Percentiles rank a stretch among this genome's conserved stretches.
Evolutionary conservation across 2,113 vertebrate species (phyloP).

Genomic region (Regulus satrapa): DNA sequence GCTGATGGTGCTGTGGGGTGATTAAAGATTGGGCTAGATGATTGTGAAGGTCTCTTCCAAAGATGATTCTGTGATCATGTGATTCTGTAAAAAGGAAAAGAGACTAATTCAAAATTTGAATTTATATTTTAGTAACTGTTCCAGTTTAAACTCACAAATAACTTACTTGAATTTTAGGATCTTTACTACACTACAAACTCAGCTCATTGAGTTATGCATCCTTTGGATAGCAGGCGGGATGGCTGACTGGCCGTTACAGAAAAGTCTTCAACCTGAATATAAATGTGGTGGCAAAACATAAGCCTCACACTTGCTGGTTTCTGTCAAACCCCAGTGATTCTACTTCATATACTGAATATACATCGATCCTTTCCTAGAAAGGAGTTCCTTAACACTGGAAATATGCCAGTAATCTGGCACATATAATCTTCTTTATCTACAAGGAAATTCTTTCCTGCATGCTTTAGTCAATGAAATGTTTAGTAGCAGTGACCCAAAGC

Average conservation of each 20-base stretch:
- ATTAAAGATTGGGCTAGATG: background rate
- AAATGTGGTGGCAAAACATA: background rate
- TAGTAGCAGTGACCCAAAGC: background rate
- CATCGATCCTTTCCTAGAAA: background rate
- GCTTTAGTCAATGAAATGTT: background rate
- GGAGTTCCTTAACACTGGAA: background rate
- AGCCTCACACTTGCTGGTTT: background rate
- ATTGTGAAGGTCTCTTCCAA: background rate
- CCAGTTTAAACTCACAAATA: background rate
- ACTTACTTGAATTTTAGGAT: background rate
- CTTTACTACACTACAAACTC: background rate
- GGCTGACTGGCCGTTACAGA: background rate
- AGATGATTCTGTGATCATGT: background rate
- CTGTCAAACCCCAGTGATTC: background rate
- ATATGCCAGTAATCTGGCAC: background rate
- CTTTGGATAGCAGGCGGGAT: background rate
- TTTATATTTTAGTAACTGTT: background rate
- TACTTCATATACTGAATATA: background rate
- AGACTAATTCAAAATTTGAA: background rate
- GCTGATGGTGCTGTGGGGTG: background rate
- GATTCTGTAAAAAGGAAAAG: background rate
- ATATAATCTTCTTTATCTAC: background rate
- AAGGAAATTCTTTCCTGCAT: background rate
- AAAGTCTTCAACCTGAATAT: background rate
- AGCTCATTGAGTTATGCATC: background rate